Conservation (phyloP, 2,113 vertebrate genomes). For the Dissostichus mawsoni region DNA sequence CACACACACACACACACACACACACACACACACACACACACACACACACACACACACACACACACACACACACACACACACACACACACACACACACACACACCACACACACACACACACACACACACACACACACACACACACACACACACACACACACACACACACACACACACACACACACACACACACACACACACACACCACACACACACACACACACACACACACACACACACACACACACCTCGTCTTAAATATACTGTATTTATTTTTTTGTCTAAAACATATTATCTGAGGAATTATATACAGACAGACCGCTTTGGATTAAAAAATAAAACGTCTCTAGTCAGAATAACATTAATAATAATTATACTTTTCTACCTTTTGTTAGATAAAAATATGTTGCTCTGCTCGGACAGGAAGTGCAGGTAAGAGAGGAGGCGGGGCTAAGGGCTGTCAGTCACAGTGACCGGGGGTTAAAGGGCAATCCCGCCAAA, state of each 20-base stretch:
- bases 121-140: conserved; percentile 9
- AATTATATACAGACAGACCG: conserved; percentile 67
- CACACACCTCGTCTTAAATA: conserved; percentile 39
- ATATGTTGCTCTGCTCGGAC: conserved; percentile 45
- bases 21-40: conserved; percentile 66
- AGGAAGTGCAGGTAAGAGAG: conserved; percentile 51
- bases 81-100: conserved; percentile 15
- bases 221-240: neutral
- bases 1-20: neutral
- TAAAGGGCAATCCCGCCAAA: conserved; percentile 39
- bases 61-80: conserved; percentile 1
- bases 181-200: conserved; percentile 59
- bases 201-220: conserved; percentile 20
- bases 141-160: neutral
- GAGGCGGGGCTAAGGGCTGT: conserved; percentile 60
- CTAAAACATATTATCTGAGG: conserved; percentile 34
- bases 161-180: too few relatives aligned
- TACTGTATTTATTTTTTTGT: conserved; percentile 4
- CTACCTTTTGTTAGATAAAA: conserved; percentile 63
- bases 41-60: conserved; percentile 2
- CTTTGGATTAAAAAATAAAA: conserved; percentile 73
- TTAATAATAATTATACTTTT: conserved; percentile 26
- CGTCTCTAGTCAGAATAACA: conserved; percentile 61
- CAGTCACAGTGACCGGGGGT: conserved; percentile 72
- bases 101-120: conserved; percentile 11